Base-by-base conservation (phyloP, 2,113 vertebrate genomes). In the Orientallactaga bullata region DNA sequence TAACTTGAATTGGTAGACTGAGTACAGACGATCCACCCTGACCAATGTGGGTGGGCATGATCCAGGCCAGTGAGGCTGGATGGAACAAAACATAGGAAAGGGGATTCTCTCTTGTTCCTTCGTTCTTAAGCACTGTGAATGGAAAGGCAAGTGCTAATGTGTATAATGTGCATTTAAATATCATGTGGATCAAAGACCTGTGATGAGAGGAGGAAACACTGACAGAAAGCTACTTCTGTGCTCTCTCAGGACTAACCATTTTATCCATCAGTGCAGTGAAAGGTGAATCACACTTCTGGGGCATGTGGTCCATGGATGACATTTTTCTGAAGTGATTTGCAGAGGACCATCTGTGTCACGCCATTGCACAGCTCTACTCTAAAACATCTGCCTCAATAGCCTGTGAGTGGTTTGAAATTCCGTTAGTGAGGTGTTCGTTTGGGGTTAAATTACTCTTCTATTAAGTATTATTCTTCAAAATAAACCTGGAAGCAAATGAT, bases 391-490 rank as follows among this genome's bases (percentile, higher is more conserved):
- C 81, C 69, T 76, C 42, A 76, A 58, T 26, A 68, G 61, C 16
- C 51, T 63, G 23, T 60, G 51, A 69, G 26, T 85, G 18, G 23
- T 58, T 91, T 89, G 73, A 85, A 84, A 69, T 32, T 88, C 24
- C 51, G 69, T 32, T 24, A 55, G 60, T 7, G n/a, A 89, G 61
- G 20, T 26, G 79, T 68, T 91, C 60, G 61, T 85, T 74, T 85
- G 68, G 66, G 60, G 11, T 85, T 89, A 71, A 77, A 81, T 94
- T 81, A 85, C 23, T 69, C 7, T 55, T 81, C 66, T 91, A 37
- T 55, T 85, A 84, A 73, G 66, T 51, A 68, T 15, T 61, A 84
- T 80, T 80, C 47, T 91, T 94, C 72, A 78, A 91, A 91, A 79
- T 74, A 79, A 88, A 58, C 7, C 39, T 85, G 30, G 68, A 65